Evolutionary conservation across 2,797 vertebrate species (phyloP), one percentile per base, ranked within the genome.

Genomic region (Sebastes nivosus): DNA sequence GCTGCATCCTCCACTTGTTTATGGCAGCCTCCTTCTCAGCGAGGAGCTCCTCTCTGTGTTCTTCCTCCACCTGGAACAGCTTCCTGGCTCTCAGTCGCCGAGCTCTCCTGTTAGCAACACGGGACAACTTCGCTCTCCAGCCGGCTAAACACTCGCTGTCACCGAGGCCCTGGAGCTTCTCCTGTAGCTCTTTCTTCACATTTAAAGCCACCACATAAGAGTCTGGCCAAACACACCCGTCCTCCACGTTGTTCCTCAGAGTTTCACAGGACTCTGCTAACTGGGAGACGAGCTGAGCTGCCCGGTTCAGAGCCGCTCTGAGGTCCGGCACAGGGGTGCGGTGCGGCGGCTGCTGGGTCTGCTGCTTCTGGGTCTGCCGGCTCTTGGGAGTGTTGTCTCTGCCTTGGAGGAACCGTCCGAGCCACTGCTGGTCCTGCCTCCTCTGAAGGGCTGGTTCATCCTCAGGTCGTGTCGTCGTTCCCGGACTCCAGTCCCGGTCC

Each of bases 1-100:
- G 88, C 79, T 96, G 96, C 86, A 95, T 95, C 68, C 97, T 94
- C 97, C 97, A 98, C 50, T 91, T 95, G 70, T 98, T 97, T 32
- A 97, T 97, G 29, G 85, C 94, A 0, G 96, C 97, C 75, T 98
- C 97, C 6, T 94, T 95, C 70, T 97, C 95, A 0, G 92, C 90
- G 0, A 93, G 86, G 6, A 89, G 92, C 0, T 92, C 93, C 66
- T 91, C 90, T 32, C 85, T 89, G n/a, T 89, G 92, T 20, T 88
- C 75, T 30, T 96, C 94, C 9, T 95, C 95, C 24, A 85, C 12
- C 2, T 66, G 88, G 1, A 92, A 92, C 10, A 82, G 50, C 30
- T 89, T 94, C 75, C 87, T 93, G 30, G 80, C 72, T 64, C 95
- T 92, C 58, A 80, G 94, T 13, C 89, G 79, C 25, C 97, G 92